Base-by-base conservation (phyloP, 1,140 invertebrate species). In the Scaptomyza graminum region DNA sequence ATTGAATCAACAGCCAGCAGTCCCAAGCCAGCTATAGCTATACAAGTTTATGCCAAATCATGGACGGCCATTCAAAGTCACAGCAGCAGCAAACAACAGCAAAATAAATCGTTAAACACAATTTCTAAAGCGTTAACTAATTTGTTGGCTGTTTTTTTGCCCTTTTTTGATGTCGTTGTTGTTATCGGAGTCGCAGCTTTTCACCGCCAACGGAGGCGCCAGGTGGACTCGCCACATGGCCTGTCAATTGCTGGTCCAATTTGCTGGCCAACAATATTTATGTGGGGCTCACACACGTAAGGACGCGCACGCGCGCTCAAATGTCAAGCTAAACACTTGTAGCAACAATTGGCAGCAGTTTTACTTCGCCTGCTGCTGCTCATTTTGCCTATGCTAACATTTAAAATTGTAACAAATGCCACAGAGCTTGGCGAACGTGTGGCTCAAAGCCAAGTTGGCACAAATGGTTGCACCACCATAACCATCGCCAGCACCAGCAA, bases 341-440 rank as follows among this genome's bases (percentile, higher is more conserved):
- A 76, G 70, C 82, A 88, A 85, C 82, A 87, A 87, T 87, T 87
- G 82, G 82, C 82, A 87, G 78, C 78, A 76, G 79, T 77, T 82
- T 8, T 9, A 34, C 9, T 34, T 82, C 9, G 74, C 60, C 72
- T 74, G 71, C 61, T 72, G 37, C 55, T 72, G 37, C 55, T 57
- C 55, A 41, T 83, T 34, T 88, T 79, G 82, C 75, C 79, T 68
- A 68, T 70, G 72, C 75, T 89, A 88, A 88, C 83, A 88, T 88
- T 88, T 88, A 88, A 88, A 88, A 88, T 88, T 88, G 83, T 88
- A 88, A 88, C 83, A 88, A 88, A 88, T 88, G 83, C 84, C 83
- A 88, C 73, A 83, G 84, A 73, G 79, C 76, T 66, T 43, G 66
- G 83, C 70, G 56, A 83, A 89, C 83, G 83, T 88, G 83, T 88